Percentiles rank a stretch among this genome's conserved stretches.
phyloP scores from a whole-genome alignment of 2,797 vertebrate species.

The Pelobates cultripes region DNA sequence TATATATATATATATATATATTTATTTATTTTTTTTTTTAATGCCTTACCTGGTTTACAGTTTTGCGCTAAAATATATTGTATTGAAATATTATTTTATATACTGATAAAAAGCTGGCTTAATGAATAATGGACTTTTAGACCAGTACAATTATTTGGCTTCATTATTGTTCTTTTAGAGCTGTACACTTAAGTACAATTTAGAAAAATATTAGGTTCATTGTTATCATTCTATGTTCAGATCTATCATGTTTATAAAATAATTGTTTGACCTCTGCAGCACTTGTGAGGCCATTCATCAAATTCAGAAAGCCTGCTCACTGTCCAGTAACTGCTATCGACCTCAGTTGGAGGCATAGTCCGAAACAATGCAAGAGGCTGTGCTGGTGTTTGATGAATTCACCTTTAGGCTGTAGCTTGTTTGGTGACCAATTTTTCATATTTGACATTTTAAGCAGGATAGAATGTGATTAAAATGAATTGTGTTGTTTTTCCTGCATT shows the following conservation, averaged over 20 bases:
- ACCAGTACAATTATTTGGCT: neutral
- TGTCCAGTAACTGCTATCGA: constrained; percentile 2
- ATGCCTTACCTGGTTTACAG: neutral
- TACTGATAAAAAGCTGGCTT: neutral
- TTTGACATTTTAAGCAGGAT: neutral
- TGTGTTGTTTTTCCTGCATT: neutral
- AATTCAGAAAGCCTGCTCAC: neutral
- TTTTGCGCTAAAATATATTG: no score
- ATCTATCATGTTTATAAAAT: neutral
- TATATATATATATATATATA: no score
- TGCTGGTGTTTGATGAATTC: constrained; percentile 7
- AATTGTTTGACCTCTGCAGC: neutral
- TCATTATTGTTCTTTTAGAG: neutral
- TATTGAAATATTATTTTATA: no score
- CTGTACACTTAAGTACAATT: neutral
- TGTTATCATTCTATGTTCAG: neutral
- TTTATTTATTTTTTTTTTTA: neutral
- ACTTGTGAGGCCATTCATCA: neutral
- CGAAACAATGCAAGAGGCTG: neutral
- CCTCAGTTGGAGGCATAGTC: neutral
- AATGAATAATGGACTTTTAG: neutral
- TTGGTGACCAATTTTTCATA: neutral
- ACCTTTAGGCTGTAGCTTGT: neutral
- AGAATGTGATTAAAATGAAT: neutral
- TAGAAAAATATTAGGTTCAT: neutral